Evolutionary conservation across 2,797 vertebrate species (phyloP), one percentile per base, ranked within the genome.

Genomic region (Alfaro cultratus): DNA sequence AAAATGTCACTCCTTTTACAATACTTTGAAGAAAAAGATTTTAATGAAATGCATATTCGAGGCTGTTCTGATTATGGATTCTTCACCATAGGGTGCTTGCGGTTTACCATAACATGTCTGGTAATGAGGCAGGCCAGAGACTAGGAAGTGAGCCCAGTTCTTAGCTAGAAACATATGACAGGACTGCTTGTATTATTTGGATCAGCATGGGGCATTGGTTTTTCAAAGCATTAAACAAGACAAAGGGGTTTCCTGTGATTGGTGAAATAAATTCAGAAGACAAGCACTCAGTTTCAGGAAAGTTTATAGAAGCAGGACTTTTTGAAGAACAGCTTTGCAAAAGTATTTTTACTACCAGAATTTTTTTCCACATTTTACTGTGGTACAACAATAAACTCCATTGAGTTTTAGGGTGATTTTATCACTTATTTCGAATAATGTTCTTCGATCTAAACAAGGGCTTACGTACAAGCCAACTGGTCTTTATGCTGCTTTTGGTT

Each of bases 41-140:
- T 82, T 79, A 72, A 73, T 53, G 72, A 68, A 83, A 82, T 34
- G 31, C 79, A 78, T 51, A 68, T 70, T 29, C 68, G 29, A 77
- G 67, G 83, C 64, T 76, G 79, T 87, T 91, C 83, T 81, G 67
- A 85, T 82, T 79, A 80, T 85, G 81, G 86, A 79, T 71, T 88
- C 80, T 72, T 75, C 11, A 67, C 79, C 75, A 81, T 80, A 62
- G 79, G 73, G 45, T 36, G 10, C 23, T 76, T 75, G 80, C 43
- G 77, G 73, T 78, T 79, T 12, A 9, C 74, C n/a, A 46, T 70
- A 78, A 85, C 84, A 57, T 78, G 46, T 84, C 84, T 87, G 81
- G 79, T 85, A 75, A 72, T 45, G 55, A 60, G 74, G 47, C 77
- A 67, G 60, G 80, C 83, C 83, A 71, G 80, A 89, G 81, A 31